Evolutionary conservation across 1,140 invertebrate genomes (phyloP), one percentile per base, ranked within the genome.

Genomic region (Marisa cornuarietis): DNA sequence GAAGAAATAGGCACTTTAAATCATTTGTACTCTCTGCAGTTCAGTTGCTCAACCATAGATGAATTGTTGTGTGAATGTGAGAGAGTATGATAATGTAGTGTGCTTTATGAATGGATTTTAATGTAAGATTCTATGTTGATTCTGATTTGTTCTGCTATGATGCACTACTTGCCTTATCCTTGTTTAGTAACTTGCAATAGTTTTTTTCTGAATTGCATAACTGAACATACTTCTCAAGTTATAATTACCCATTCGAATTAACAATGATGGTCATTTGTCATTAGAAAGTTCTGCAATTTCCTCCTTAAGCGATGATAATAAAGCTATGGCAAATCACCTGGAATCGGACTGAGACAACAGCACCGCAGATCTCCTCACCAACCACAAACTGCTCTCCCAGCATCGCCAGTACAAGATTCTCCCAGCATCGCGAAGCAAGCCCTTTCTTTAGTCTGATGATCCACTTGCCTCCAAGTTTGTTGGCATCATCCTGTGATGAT

Each of bases 371-470:
- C 93, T 99, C 98, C 84, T 98, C 96, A 14, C 98, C 98, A 11
- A 99, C 98, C 94, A 98, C 96, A 93, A 99, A 99, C 93, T 99
- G 98, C 92, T 99, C 98, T 58, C 92, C 92, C 58, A 93, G 85
- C 95, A 99, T 98, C 77, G 98, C 98, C 92, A 99, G 94, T 85
- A 99, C 95, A 54, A 99, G 93, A 92, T 99, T 99, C 92, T 99
- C 98, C 98, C 98, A 99, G 89, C 97, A 98, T 71, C 97, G 93
- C 62, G 96, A 96, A 42, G 97, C 96, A 89, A 99, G 93, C 79
- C 97, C 96, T 93, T 99, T 99, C 87, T 96, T 94, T 87, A 99
- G 92, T 81, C 97, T 93, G 72, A 99, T 94, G 80, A 99, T 96
- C 97, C 97, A 99, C 93, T 99, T 99, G 24, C 98, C 98, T 68